Conservation (phyloP, 2,888 invertebrate species). For the Polia nebulosa region DNA sequence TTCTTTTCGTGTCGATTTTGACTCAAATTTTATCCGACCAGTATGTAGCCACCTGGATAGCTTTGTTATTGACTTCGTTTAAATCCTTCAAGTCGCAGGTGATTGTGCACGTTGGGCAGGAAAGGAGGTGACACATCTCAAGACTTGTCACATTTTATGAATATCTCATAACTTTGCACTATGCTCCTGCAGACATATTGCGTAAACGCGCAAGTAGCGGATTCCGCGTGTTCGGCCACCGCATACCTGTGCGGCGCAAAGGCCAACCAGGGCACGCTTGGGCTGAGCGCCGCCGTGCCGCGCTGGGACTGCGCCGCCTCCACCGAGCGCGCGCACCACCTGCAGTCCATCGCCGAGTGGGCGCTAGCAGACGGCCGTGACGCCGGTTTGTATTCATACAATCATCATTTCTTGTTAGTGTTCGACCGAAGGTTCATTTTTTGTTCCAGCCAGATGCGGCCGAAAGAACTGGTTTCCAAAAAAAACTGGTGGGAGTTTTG, state of each 20-base stretch:
- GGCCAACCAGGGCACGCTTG: constrained; percentile 92
- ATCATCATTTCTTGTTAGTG: neutral
- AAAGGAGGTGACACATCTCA: too few species aligned
- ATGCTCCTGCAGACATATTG: constrained; percentile 85
- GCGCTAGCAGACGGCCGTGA: constrained; percentile 89
- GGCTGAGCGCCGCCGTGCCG: constrained; percentile 91
- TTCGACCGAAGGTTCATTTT: too few species aligned
- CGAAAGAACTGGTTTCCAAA: too few species aligned
- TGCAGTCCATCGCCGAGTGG: constrained; percentile 92
- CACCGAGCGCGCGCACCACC: constrained; percentile 85
- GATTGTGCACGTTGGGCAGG: too few species aligned
- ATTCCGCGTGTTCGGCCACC: constrained; percentile 93
- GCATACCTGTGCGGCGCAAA: constrained; percentile 93
- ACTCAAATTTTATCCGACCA: too few species aligned
- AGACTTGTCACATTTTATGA: neutral
- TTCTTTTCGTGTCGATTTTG: too few species aligned
- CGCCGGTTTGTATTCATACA: constrained; percentile 69
- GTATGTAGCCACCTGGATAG: too few species aligned
- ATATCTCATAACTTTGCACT: neutral
- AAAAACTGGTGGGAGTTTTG: too few species aligned
- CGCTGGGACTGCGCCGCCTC: constrained; percentile 91
- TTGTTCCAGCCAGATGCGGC: too few species aligned
- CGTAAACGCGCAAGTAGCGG: constrained; percentile 92
- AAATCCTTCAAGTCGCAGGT: too few species aligned
- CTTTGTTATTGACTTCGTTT: too few species aligned